These are phyloP conservation scores for Aleiodes sp. DNA, from an alignment of 1,140 invertebrate species.

Conservation along the genomic window DNA sequence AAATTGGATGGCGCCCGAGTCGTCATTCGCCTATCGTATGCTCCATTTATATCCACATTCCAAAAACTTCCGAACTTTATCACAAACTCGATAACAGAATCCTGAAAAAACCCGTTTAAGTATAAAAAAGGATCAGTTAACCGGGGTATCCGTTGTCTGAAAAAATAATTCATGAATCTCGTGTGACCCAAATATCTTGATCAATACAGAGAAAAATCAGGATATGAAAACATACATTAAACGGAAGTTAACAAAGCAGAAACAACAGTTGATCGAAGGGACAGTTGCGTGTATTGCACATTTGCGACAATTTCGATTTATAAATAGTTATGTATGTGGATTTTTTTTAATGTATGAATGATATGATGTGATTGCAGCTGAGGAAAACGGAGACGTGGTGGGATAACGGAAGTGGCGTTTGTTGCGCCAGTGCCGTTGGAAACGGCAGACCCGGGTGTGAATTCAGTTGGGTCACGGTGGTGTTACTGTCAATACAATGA, in stretches of 20 bases:
- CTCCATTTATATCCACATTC: neutral
- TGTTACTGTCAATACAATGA: conserved; percentile 70
- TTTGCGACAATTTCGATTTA: too few species aligned
- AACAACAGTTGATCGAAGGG: neutral
- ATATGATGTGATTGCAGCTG: conserved; percentile 12
- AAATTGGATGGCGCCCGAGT: conserved; percentile 25
- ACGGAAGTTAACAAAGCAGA: neutral
- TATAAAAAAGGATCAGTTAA: neutral
- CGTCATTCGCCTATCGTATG: neutral
- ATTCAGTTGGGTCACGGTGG: conserved; percentile 29
- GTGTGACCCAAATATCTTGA: conserved; percentile 5
- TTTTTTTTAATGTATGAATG: too few species aligned
- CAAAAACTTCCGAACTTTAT: neutral
- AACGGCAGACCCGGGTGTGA: conserved; percentile 22
- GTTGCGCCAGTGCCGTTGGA: conserved; percentile 18
- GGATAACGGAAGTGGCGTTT: conserved; percentile 28
- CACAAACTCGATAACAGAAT: neutral
- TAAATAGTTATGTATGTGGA: too few species aligned
- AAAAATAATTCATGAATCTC: conserved; percentile 8
- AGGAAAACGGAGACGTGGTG: conserved; percentile 5
- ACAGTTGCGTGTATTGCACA: neutral
- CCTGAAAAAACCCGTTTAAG: neutral
- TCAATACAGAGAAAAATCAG: conserved; percentile 10
- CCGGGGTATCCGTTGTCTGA: neutral
- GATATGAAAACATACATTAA: neutral